These are phyloP conservation scores for Hippolais icterina DNA, from an alignment of 2,113 vertebrate genomes.

Conservation along the genomic window DNA sequence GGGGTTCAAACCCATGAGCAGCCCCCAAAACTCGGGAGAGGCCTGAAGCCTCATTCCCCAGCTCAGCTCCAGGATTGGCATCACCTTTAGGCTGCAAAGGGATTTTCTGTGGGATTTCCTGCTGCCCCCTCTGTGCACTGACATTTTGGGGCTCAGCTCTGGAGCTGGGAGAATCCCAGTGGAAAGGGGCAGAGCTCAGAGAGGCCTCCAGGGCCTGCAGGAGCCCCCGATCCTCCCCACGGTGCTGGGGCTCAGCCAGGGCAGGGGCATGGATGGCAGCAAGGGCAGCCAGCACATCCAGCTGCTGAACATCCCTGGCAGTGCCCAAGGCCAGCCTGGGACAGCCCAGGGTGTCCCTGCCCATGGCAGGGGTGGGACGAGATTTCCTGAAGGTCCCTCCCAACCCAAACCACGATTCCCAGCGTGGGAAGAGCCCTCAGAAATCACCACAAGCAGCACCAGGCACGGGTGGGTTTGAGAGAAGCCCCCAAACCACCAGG, in stretches of 20 bases:
- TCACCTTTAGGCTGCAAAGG: neutral
- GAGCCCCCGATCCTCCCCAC: neutral
- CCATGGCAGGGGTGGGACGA: neutral
- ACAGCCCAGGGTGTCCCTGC: neutral
- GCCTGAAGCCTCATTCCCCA: rapidly evolving
- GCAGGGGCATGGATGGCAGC: rapidly evolving
- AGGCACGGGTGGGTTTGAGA: neutral
- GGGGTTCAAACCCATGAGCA: neutral
- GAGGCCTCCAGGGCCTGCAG: neutral
- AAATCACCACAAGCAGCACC: neutral
- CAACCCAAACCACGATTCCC: neutral
- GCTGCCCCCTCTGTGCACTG: neutral
- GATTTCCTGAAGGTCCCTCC: neutral
- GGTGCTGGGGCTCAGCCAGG: neutral
- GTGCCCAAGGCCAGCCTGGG: neutral
- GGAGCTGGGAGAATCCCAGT: neutral
- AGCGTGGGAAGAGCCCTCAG: neutral
- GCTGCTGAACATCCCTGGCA: neutral
- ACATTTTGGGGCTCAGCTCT: neutral
- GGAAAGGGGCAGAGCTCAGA: neutral
- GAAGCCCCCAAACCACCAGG: neutral
- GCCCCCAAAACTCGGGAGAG: neutral
- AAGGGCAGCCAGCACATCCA: neutral
- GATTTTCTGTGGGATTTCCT: neutral
- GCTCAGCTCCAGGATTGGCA: neutral